Percentiles rank a stretch among this genome's conserved stretches.
Evolutionary conservation across 1,140 invertebrate species (phyloP).

Genomic region (Arion vulgaris): DNA sequence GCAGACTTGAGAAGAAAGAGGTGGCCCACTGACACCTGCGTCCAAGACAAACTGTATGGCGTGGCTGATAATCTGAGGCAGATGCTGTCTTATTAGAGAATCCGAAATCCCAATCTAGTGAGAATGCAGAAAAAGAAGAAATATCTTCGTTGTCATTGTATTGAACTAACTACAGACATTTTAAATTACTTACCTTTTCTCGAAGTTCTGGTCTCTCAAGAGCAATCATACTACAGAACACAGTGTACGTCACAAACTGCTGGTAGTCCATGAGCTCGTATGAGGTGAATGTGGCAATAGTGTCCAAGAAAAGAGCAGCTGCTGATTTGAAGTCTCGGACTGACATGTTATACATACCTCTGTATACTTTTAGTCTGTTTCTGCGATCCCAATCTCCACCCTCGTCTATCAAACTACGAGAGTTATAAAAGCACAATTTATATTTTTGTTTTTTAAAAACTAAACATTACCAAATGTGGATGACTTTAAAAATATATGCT

Average conservation of each 20-base stretch:
- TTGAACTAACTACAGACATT: no score
- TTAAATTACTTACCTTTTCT: conserved; percentile 85
- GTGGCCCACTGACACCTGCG: no score
- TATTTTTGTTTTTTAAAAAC: no score
- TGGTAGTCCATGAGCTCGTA: conserved; percentile 99
- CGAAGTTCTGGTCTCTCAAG: conserved; percentile 86
- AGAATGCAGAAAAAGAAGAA: no score
- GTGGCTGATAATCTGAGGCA: no score
- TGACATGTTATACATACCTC: conserved; percentile 95
- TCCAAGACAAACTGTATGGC: no score
- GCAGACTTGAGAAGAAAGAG: no score
- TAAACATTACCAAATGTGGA: no score
- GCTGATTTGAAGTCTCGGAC: conserved; percentile 97
- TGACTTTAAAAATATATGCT: no score
- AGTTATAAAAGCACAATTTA: not conserved
- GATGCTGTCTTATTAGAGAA: no score
- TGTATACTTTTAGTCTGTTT: conserved; percentile 90
- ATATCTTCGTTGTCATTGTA: no score
- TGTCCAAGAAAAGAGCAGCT: conserved; percentile 95
- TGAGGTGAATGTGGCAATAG: conserved; percentile 98
- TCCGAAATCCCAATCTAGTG: no score
- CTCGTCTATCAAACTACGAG: conserved; percentile 86
- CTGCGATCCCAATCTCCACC: conserved; percentile 99
- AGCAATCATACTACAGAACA: conserved; percentile 89
- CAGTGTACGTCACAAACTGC: conserved; percentile 91